Evolutionary conservation across 1,140 invertebrate genomes (phyloP), one percentile per base, ranked within the genome.

Genomic region (Drosophila paulistorum): DNA sequence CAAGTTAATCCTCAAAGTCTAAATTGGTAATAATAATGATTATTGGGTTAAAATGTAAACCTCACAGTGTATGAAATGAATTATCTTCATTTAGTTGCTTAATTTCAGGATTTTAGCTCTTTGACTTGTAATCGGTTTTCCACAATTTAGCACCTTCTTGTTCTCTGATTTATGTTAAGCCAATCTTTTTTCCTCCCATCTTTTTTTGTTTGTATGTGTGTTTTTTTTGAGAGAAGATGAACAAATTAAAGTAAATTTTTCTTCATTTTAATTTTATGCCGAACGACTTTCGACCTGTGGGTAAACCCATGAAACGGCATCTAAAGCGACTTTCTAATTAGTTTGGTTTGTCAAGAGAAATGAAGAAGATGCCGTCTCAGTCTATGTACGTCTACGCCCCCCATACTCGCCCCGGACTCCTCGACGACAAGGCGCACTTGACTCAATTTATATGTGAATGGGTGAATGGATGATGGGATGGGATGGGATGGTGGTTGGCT

Each of bases 291-390:
- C 76, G 75, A 76, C 79, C 68, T 82, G 70, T 68, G 48, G 74
- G 61, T 14, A 23, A 75, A 60, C 20, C 30, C 61, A 65, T 66
- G 58, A 59, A 74, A 65, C 71, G 79, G 63, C 69, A 59, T 83
- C 80, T 75, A 89, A 89, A 89, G 77, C 83, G 84, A 87, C 84
- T 87, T 89, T 87, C 80, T 87, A 87, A 87, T 87, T 87, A 87
- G 84, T 87, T 87, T 87, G 80, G 84, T 73, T 81, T 87, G 80
- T 77, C 70, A 74, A 79, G 76, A 79, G 76, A 79, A 77, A 78
- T 59, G 61, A 45, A 74, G 54, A 70, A 64, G 66, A 63, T 35
- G 37, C 54, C 42, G 54, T 37, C 41, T 42, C 35, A 35, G 0
- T 5, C 0, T 37, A 9, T 10, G 35, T 37, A 9, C 10, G 35